Conservation (phyloP, 2,113 vertebrate genomes). For the Mobula hypostoma region DNA sequence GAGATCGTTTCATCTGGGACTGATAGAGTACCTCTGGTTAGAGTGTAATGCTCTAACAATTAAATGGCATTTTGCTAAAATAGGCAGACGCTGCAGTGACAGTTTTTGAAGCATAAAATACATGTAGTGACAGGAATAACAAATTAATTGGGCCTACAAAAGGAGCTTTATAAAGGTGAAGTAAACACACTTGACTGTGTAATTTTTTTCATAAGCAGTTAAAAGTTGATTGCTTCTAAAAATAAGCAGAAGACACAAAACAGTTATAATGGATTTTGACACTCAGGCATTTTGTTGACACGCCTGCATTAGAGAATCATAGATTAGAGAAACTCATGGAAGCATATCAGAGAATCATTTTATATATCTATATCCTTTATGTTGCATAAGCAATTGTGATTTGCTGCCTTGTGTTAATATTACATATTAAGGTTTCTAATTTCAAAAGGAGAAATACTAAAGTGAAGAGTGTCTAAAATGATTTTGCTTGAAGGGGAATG, state of each 20-base stretch:
- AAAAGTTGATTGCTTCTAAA: conserved; percentile 99
- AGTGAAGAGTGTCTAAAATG: background rate
- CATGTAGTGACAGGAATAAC: conserved; percentile 99
- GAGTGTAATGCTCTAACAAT: conserved; percentile 40
- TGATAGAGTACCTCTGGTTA: conserved; percentile 45
- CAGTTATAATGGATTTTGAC: conserved; percentile 99
- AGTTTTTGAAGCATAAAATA: conserved; percentile 90
- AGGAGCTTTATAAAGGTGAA: conserved; percentile 98
- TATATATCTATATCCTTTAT: conserved; percentile 12
- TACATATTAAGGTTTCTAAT: conserved; percentile 2
- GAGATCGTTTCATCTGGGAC: conserved; percentile 45
- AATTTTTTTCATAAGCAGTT: conserved; percentile 98
- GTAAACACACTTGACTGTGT: conserved; percentile 99
- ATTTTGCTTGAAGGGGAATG: conserved; percentile 5
- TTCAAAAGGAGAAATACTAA: background rate
- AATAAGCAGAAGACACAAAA: conserved; percentile 99
- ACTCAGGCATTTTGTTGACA: conserved; percentile 99
- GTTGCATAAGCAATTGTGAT: background rate
- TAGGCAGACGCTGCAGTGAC: conserved; percentile 78
- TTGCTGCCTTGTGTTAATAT: background rate
- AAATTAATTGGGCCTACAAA: conserved; percentile 99
- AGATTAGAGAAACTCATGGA: conserved; percentile 64
- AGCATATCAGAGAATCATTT: conserved; percentile 18
- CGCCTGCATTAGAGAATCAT: conserved; percentile 99
- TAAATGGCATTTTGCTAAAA: conserved; percentile 50